These are phyloP conservation scores for Hydriomena furcata DNA, from an alignment of 2,888 invertebrate species.

Conservation along the genomic window DNA sequence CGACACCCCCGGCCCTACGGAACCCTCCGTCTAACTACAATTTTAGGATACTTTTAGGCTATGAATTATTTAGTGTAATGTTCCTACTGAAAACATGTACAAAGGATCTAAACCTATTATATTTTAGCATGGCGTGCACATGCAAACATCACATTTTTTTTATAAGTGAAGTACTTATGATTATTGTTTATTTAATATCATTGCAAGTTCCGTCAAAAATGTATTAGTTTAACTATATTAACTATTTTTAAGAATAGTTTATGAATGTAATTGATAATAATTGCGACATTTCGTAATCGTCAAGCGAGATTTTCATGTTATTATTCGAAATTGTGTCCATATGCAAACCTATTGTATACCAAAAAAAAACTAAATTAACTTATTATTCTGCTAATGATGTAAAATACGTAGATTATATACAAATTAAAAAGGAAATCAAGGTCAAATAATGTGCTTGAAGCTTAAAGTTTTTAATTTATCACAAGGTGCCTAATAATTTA, in stretches of 20 bases:
- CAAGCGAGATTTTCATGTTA: slow-evolving; percentile 53
- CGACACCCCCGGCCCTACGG: slow-evolving; percentile 42
- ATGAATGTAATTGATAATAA: slow-evolving; percentile 43
- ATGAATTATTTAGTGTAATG: slow-evolving; percentile 36
- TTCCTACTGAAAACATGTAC: slow-evolving; percentile 55
- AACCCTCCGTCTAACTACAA: slow-evolving; percentile 13
- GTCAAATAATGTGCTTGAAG: slow-evolving; percentile 44
- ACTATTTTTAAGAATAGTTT: slow-evolving; percentile 58
- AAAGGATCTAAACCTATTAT: slow-evolving; percentile 44
- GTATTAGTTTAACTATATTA: slow-evolving; percentile 48
- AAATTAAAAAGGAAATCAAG: slow-evolving; percentile 25
- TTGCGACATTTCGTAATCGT: slow-evolving; percentile 50
- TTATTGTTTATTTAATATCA: slow-evolving; percentile 34
- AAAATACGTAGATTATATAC: slow-evolving; percentile 23
- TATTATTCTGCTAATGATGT: slow-evolving; percentile 11
- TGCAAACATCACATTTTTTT: slow-evolving; percentile 42
- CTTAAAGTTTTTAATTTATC: slow-evolving; percentile 38
- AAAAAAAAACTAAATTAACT: slow-evolving; percentile 36
- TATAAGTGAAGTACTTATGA: slow-evolving; percentile 45
- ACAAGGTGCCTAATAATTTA: slow-evolving; percentile 53
- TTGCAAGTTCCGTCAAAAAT: slow-evolving; percentile 43
- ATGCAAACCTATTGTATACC: slow-evolving; percentile 36
- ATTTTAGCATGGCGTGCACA: slow-evolving; percentile 34
- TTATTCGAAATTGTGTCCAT: slow-evolving; percentile 30
- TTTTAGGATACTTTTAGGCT: slow-evolving; percentile 21